Evolutionary conservation across 1,140 invertebrate genomes (phyloP).

Genomic region (Brachionus koreanus): DNA sequence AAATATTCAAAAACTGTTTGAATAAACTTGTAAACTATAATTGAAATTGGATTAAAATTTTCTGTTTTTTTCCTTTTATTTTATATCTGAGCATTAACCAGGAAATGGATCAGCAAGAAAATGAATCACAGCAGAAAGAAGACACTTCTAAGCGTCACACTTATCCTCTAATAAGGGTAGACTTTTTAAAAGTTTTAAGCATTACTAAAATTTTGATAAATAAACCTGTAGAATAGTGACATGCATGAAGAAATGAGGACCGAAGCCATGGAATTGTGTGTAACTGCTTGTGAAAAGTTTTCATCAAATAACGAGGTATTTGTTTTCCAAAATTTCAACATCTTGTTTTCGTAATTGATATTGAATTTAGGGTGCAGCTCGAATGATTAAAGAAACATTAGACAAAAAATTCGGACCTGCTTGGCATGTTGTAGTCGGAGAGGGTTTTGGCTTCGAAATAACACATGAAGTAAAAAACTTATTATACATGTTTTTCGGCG

Average conservation of each 20-base stretch:
- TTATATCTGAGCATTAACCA: not conserved
- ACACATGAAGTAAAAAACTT: constrained; percentile 83
- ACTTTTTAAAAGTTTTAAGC: not conserved
- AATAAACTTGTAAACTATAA: not conserved
- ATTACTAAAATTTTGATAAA: not conserved
- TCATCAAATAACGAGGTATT: constrained; percentile 73
- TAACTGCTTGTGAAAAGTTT: constrained; percentile 85
- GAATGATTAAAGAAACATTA: constrained; percentile 84
- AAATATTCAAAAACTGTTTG: not conserved
- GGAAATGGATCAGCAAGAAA: constrained; percentile 43
- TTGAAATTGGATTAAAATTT: not conserved
- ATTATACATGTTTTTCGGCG: constrained; percentile 84
- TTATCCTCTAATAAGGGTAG: constrained; percentile 47
- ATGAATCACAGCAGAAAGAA: constrained; percentile 46
- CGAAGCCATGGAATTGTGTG: constrained; percentile 80
- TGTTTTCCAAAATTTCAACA: not conserved
- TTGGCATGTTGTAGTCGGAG: constrained; percentile 87
- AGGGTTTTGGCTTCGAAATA: constrained; percentile 84
- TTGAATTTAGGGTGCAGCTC: constrained; percentile 67
- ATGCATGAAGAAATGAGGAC: constrained; percentile 84
- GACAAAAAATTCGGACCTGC: constrained; percentile 88
- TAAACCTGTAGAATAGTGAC: constrained; percentile 64
- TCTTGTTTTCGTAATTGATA: not conserved
- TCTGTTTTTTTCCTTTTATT: not conserved
- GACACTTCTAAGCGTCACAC: constrained; percentile 46